Conservation (phyloP, 2,888 invertebrate genomes). For the Idaea straminata region DNA sequence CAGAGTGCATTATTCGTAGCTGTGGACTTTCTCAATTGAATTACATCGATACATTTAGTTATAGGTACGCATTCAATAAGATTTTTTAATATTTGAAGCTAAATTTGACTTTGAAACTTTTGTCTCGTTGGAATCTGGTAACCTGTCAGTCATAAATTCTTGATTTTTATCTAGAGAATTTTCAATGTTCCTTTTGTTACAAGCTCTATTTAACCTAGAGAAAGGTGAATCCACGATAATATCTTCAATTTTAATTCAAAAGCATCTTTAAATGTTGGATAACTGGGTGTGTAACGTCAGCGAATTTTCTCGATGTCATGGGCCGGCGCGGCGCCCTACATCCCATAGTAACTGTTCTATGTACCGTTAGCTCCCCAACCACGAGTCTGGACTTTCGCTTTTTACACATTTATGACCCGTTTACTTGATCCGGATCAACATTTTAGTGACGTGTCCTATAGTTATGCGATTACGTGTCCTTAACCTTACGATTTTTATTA, state of each 20-base stretch:
- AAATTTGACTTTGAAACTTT: conserved; percentile 17
- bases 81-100: not conserved
- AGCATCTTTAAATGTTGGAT: conserved; percentile 17
- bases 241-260: not conserved
- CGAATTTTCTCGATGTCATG: conserved; percentile 64
- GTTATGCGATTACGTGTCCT: conserved; percentile 51
- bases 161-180: not conserved
- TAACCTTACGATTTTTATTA: conserved; percentile 17
- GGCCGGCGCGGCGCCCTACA: conserved; percentile 59
- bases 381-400: conserved; percentile 47
- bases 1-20: conserved; percentile 60
- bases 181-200: not conserved
- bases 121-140: conserved; percentile 13
- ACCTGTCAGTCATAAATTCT: conserved; percentile 26
- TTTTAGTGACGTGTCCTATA: conserved; percentile 52
- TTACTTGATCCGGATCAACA: conserved; percentile 14
- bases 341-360: conserved; percentile 28
- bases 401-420: conserved; percentile 26
- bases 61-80: conserved; percentile 43
- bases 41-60: conserved; percentile 32
- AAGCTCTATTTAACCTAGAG: not conserved
- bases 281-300: conserved; percentile 28
- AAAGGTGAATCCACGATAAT: not conserved
- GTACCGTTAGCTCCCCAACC: conserved; percentile 38
- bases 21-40: conserved; percentile 43